A percentile compares a stretch with the other conserved stretches of the same genome.
Conservation (phyloP, 2,888 invertebrate genomes). For the Lordiphosa fenestrarum region DNA sequence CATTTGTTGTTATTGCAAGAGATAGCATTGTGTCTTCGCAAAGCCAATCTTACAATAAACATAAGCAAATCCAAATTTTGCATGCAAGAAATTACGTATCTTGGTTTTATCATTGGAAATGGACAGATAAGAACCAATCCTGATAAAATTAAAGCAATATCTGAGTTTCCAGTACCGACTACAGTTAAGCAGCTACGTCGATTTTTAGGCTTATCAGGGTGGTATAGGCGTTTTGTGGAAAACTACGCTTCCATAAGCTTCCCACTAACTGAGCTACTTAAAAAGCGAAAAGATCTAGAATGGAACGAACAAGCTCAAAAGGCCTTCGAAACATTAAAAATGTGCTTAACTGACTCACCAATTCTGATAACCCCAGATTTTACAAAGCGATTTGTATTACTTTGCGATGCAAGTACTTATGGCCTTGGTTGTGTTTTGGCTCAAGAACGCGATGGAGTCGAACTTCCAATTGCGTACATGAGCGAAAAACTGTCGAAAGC, state of each 20-base stretch:
- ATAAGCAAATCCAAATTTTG: constrained; percentile 20
- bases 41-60: constrained; percentile 32
- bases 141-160: constrained; percentile 4
- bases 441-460: neutral
- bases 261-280: constrained; percentile 4
- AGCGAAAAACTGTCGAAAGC: neutral
- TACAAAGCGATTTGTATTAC: constrained; percentile 2
- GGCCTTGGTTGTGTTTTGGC: constrained; percentile 8
- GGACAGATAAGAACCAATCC: constrained; percentile 5
- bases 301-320: neutral
- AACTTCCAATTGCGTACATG: constrained; percentile 8
- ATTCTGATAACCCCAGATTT: constrained; percentile 2
- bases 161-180: constrained; percentile 5
- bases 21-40: constrained; percentile 12
- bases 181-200: constrained; percentile 2
- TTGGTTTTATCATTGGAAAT: constrained; percentile 1
- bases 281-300: neutral
- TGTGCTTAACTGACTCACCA: neutral
- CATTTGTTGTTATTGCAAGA: too few species aligned
- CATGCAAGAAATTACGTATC: constrained; percentile 3
- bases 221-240: too few species aligned
- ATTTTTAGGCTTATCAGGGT: constrained; percentile 3
- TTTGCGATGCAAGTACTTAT: constrained; percentile 3
- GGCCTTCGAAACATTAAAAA: constrained; percentile 1
- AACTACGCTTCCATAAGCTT: neutral